phyloP scores from a whole-genome alignment of 1,140 invertebrate species.

The Carposina sasakii region DNA sequence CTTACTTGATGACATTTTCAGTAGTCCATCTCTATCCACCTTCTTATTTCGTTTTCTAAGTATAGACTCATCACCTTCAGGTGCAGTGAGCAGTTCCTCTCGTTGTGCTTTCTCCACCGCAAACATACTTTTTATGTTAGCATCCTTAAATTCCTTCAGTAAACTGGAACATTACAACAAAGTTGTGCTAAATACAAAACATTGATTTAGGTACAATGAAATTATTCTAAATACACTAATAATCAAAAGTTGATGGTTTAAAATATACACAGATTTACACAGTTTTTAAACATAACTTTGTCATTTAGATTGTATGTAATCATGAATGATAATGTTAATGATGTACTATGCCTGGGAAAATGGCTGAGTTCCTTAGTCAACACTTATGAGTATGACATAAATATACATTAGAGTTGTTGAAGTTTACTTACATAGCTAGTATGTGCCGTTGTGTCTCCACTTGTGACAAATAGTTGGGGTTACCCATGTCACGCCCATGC shows the following conservation, averaged over 20 bases:
- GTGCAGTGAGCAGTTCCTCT: conserved; percentile 76
- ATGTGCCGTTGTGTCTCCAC: conserved; percentile 80
- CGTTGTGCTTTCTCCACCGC: conserved; percentile 83
- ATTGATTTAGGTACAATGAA: background rate
- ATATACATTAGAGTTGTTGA: no score
- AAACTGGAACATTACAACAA: conserved; percentile 68
- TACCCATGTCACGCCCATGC: conserved; percentile 78
- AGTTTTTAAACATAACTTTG: no score
- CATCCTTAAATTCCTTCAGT: conserved; percentile 83
- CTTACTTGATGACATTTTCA: conserved; percentile 75
- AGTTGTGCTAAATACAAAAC: background rate
- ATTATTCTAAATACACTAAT: background rate
- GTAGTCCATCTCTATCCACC: conserved; percentile 76
- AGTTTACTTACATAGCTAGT: conserved; percentile 74
- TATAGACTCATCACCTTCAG: conserved; percentile 73
- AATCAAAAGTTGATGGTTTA: no score
- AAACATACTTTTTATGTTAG: conserved; percentile 82
- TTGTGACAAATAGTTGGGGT: conserved; percentile 75
- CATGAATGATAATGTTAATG: no score
- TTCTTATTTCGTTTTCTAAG: conserved; percentile 75
- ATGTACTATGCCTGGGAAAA: no score
- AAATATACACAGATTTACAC: no score
- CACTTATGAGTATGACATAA: no score
- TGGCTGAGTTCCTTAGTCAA: no score
- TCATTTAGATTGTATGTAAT: no score